Conservation (phyloP, 2,888 invertebrate species). For the Sinhomidia bicolor region DNA sequence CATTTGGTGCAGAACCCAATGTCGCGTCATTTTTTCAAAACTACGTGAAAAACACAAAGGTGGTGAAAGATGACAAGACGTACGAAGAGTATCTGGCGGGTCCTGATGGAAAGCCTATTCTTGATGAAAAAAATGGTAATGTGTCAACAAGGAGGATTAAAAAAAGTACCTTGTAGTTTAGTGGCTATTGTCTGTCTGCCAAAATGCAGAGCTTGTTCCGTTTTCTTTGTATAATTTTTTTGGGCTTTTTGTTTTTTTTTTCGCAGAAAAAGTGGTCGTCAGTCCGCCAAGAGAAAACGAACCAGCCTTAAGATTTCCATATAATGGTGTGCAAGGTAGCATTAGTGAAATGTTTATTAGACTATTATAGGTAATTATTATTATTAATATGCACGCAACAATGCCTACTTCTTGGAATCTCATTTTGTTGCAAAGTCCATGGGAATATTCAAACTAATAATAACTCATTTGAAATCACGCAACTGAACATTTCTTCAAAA, state of each 20-base stretch:
- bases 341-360: too few relatives aligned
- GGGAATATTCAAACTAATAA: too few relatives aligned
- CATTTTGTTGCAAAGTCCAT: not conserved
- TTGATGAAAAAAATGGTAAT: conserved; percentile 24
- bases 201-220: too few relatives aligned
- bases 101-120: conserved; percentile 3
- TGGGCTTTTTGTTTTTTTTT: not conserved
- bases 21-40: conserved; percentile 23
- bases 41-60: conserved; percentile 40
- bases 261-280: conserved; percentile 33
- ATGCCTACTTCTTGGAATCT: not conserved
- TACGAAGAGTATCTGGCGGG: conserved; percentile 37
- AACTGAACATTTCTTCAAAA: too few relatives aligned
- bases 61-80: not conserved
- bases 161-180: too few relatives aligned
- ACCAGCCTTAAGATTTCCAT: not conserved
- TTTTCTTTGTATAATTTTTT: too few relatives aligned
- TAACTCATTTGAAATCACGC: too few relatives aligned
- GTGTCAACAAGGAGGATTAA: too few relatives aligned
- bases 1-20: not conserved
- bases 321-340: not conserved
- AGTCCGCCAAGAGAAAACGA: not conserved
- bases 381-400: too few relatives aligned
- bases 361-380: too few relatives aligned
- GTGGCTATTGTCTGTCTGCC: too few relatives aligned